Evolutionary conservation across 92 coral and sea anemone genomes (phyloP).

Genomic region (Umimayanthus chanpuru): DNA sequence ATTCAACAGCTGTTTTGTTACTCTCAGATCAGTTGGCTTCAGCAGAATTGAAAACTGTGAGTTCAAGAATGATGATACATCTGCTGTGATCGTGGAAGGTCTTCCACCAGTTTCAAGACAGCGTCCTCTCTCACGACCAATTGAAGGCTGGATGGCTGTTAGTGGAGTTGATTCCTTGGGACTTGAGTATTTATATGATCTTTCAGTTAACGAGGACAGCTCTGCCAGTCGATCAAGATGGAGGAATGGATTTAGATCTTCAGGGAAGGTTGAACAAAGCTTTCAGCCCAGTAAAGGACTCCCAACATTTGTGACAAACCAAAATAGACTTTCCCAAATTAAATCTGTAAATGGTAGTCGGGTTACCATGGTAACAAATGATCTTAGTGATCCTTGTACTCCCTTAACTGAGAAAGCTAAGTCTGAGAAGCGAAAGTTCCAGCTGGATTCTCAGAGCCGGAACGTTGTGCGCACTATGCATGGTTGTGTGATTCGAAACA

Average conservation of each 20-base stretch:
- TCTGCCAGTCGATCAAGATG: slow-evolving; percentile 5
- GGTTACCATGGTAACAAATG: slow-evolving; percentile 62
- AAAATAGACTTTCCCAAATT: slow-evolving; percentile 37
- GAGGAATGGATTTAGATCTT: slow-evolving; percentile 40
- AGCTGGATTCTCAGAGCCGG: slow-evolving; percentile 68
- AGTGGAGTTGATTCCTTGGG: slow-evolving; percentile 70
- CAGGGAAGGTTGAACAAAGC: slow-evolving; percentile 28
- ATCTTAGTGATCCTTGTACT: slow-evolving; percentile 48
- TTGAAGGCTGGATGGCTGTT: slow-evolving; percentile 80
- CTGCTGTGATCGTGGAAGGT: slow-evolving; percentile 88
- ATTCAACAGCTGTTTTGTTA: slow-evolving; percentile 76
- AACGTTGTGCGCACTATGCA: slow-evolving; percentile 80
- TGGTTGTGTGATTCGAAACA: slow-evolving; percentile 87
- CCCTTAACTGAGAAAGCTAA: slow-evolving; percentile 31
- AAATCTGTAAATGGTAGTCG: slow-evolving; percentile 51
- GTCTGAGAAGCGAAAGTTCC: slow-evolving; percentile 56
- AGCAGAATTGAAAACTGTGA: slow-evolving; percentile 92
- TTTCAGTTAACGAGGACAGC: slow-evolving; percentile 54
- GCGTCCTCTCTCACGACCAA: slow-evolving; percentile 81
- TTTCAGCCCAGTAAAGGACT: slow-evolving; percentile 54
- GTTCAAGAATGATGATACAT: slow-evolving; percentile 83
- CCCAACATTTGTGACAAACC: slow-evolving; percentile 39
- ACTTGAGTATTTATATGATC: slow-evolving; percentile 81
- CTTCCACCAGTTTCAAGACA: slow-evolving; percentile 83
- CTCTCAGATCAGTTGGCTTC: slow-evolving; percentile 82